These are phyloP conservation scores for Porites lutea DNA, from an alignment of 64 coral and sea anemone species.

Conservation along the genomic window DNA sequence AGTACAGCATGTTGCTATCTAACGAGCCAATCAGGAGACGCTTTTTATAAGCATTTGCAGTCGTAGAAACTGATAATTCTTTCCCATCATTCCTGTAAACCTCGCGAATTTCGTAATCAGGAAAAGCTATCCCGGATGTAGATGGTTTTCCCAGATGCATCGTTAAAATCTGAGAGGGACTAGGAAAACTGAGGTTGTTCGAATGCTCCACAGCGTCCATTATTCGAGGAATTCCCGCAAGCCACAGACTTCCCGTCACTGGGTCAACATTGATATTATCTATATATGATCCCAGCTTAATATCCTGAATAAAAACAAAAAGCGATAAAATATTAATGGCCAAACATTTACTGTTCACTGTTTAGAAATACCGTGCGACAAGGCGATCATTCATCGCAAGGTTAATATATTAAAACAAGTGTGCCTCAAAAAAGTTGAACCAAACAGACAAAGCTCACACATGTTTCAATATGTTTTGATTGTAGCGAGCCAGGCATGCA, in stretches of 20 bases:
- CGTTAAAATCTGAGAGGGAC: constrained; percentile 17
- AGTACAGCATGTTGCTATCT: not conserved
- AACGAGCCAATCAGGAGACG: not conserved
- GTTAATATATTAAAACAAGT: too few species aligned
- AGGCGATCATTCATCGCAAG: too few species aligned
- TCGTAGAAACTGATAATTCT: not conserved
- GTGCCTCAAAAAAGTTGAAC: too few species aligned
- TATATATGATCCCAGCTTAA: not conserved
- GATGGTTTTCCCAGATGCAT: not conserved
- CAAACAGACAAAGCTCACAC: too few species aligned
- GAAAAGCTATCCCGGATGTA: constrained; percentile 19
- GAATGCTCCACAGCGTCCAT: not conserved
- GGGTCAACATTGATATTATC: constrained; percentile 41
- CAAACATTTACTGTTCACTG: too few species aligned
- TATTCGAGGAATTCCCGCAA: not conserved
- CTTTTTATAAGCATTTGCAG: not conserved
- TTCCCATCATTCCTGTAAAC: constrained; percentile 32
- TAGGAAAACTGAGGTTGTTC: not conserved
- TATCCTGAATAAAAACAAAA: not conserved
- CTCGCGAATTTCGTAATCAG: constrained; percentile 11
- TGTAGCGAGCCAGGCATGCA: too few species aligned
- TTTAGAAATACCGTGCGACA: too few species aligned
- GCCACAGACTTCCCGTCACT: constrained; percentile 24
- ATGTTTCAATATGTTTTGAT: too few species aligned
- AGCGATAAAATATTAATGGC: not conserved